Evolutionary conservation across 2,113 vertebrate genomes (phyloP).

Genomic region (Cricetomys ansorgei): DNA sequence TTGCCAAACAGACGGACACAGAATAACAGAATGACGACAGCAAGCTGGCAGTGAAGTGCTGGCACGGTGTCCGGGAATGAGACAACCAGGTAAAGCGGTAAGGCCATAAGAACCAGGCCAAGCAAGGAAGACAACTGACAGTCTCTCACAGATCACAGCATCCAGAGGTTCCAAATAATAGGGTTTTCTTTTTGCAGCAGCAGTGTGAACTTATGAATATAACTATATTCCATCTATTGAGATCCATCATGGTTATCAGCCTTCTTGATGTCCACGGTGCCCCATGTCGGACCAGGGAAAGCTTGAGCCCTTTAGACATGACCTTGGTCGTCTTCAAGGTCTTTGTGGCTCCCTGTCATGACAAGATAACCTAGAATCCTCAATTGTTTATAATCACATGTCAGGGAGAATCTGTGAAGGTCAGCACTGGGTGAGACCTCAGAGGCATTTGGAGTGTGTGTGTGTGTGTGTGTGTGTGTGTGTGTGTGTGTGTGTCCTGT

Average conservation of each 20-base stretch:
- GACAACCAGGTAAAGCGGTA: not conserved
- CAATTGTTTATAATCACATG: not conserved
- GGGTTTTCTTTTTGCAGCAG: not conserved
- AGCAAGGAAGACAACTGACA: not conserved
- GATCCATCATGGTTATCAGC: not conserved
- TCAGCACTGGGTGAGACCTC: not conserved
- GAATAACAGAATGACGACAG: not conserved
- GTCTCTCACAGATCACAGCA: slow-evolving; percentile 27
- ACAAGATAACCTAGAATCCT: not conserved
- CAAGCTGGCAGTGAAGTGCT: not conserved
- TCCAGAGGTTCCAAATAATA: not conserved
- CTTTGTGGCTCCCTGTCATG: not conserved
- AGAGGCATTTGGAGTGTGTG: not conserved
- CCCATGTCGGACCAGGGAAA: not conserved
- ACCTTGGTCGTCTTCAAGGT: not conserved
- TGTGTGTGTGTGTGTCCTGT: not conserved
- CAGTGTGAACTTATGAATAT: slow-evolving; percentile 3
- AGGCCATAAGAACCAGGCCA: not conserved
- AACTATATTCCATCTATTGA: not conserved
- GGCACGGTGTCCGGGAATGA: not conserved
- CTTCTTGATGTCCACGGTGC: not conserved
- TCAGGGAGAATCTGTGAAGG: not conserved
- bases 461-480: not conserved
- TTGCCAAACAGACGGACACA: slow-evolving; percentile 1
- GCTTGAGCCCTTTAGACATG: not conserved